Evolutionary conservation across 2,888 invertebrate species (phyloP), one percentile per base, ranked within the genome.

Genomic region (Drosophila anomelani): DNA sequence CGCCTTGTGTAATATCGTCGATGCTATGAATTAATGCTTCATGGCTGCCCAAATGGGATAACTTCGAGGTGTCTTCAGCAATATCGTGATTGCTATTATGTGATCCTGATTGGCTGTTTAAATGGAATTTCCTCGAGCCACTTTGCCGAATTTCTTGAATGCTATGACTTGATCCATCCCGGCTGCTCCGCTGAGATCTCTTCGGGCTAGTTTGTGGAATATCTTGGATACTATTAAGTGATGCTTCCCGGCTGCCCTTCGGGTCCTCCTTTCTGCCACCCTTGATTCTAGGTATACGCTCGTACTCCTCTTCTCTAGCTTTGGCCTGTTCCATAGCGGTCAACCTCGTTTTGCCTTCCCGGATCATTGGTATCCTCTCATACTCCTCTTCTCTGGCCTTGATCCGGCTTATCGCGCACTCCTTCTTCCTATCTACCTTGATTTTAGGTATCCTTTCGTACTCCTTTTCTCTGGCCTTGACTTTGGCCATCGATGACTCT

Each of bases 311-410:
- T 12, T 34, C 26, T n/a, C 73, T 61, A 34, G 20, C 17, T 23
- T 49, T 41, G 1, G 44, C 43, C 44, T n/a, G 49, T 4, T 6
- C 17, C 9, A 10, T 7, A 26, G 26, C 2, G 43, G 34, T 0
- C 7, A 10, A 6, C 43, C 12, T 6, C 12, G 6, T 32, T 49
- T 6, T 29, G 20, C 2, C 32, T 36, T 23, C 20, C n/a, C 23
- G 39, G 4, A 17, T 3, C 38, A 15, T 23, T 26, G 58, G 56
- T 55, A 58, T 63, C 32, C 20, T 29, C 32, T 63, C 46, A n/a
- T 46, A 63, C n/a, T 63, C 63, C 12, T 46, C 64, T 10, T 46
- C 38, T 17, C 46, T 20, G n/a, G 63, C 36, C 29, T 38, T 32
- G 15, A 12, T 20, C 0, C 12, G 17, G 15, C 26, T 23, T 12